phyloP scores from a whole-genome alignment of 2,888 invertebrate genomes.

The Brachylomia viminalis region DNA sequence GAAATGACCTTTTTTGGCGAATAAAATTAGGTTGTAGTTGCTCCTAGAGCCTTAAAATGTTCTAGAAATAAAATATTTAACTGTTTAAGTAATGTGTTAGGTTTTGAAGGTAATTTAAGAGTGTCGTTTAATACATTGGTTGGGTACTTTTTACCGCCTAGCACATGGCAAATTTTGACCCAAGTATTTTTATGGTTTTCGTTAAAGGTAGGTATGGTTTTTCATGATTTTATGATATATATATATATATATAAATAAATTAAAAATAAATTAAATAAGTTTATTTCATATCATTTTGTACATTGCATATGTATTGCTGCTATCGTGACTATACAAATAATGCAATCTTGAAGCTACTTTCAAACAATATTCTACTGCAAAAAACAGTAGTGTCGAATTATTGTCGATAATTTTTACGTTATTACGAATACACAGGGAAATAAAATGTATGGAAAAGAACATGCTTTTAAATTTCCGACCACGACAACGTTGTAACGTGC shows the following conservation, averaged over 20 bases:
- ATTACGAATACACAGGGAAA: not conserved
- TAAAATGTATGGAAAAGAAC: not conserved
- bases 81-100: not conserved
- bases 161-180: not conserved
- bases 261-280: too few relatives aligned
- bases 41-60: conserved; percentile 13
- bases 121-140: not conserved
- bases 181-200: not conserved
- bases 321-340: not conserved
- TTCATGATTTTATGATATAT: not conserved
- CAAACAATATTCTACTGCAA: not conserved
- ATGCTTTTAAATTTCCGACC: not conserved
- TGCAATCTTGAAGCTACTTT: not conserved
- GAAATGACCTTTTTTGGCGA: conserved; percentile 24
- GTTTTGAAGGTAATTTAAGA: not conserved
- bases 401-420: not conserved
- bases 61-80: conserved; percentile 22
- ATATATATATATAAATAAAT: too few relatives aligned
- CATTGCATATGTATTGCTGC: too few relatives aligned
- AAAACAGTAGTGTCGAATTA: not conserved
- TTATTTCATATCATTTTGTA: too few relatives aligned
- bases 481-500: not conserved
- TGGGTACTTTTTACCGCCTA: not conserved
- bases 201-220: not conserved
- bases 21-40: conserved; percentile 39